Evolutionary conservation across 2,113 vertebrate genomes (phyloP).

Genomic region (Tapirus terrestris): DNA sequence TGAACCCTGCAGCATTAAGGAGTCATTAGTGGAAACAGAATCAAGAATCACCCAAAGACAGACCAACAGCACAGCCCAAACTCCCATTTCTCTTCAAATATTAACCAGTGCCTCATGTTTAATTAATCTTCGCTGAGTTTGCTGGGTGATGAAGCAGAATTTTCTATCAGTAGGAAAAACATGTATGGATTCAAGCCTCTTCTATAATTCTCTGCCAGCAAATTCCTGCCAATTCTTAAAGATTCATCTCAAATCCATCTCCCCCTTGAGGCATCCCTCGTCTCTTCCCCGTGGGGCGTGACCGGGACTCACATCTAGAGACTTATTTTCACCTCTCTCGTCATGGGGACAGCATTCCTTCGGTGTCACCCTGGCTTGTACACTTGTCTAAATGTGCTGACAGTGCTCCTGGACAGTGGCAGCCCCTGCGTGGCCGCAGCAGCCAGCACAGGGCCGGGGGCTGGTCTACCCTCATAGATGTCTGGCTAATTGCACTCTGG

Average conservation of each 20-base stretch:
- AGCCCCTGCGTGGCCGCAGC: fast-evolving
- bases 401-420: fast-evolving
- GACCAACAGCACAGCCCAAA: conserved; percentile 64
- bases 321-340: fast-evolving
- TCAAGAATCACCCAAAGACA: conserved; percentile 71
- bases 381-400: fast-evolving
- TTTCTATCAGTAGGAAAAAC: conserved; percentile 75
- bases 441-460: fast-evolving
- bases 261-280: fast-evolving
- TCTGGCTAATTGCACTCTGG: fast-evolving
- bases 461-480: fast-evolving
- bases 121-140: conserved; percentile 80
- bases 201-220: conserved; percentile 33
- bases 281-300: fast-evolving
- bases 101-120: conserved; percentile 82
- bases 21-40: conserved; percentile 70
- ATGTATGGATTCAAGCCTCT: conserved; percentile 67
- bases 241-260: fast-evolving
- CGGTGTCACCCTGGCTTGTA: fast-evolving
- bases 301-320: not conserved
- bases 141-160: conserved; percentile 78
- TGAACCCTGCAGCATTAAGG: conserved; percentile 61
- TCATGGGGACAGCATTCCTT: fast-evolving
- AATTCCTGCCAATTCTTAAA: conserved; percentile 46
- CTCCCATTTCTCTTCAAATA: conserved; percentile 75